A percentile compares a stretch with the other conserved stretches of the same genome.
Conservation (phyloP, 1,140 invertebrate species). For the Drosophila setifemur region DNA sequence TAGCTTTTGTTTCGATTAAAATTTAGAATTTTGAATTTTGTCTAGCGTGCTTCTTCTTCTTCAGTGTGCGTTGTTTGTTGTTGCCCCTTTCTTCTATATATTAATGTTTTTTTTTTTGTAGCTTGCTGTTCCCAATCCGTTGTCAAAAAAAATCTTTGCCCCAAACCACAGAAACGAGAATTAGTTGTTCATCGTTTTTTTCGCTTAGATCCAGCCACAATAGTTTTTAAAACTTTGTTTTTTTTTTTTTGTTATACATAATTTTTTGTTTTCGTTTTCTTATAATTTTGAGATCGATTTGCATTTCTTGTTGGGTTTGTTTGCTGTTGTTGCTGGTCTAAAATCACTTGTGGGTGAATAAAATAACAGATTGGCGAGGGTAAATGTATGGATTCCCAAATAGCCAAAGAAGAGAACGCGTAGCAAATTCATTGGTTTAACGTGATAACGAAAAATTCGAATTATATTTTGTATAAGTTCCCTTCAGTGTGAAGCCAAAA, state of each 20-base stretch:
- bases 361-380: not conserved
- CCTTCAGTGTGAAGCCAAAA: slow-evolving; percentile 6
- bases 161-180: slow-evolving; percentile 3
- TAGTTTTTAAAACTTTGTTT: slow-evolving; percentile 13
- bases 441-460: slow-evolving; percentile 29
- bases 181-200: not conserved
- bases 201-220: slow-evolving; percentile 24
- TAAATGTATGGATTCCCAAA: slow-evolving; percentile 1
- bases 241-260: slow-evolving; percentile 40
- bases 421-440: slow-evolving; percentile 5
- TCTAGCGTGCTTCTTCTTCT: slow-evolving; percentile 58
- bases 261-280: slow-evolving; percentile 53
- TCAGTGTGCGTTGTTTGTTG: slow-evolving; percentile 56
- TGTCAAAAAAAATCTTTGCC: slow-evolving; percentile 35
- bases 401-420: slow-evolving; percentile 32
- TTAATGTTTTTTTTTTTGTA: slow-evolving; percentile 25
- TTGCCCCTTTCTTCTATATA: slow-evolving; percentile 30
- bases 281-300: slow-evolving; percentile 82
- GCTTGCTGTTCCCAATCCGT: slow-evolving; percentile 40
- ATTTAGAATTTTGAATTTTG: slow-evolving; percentile 83
- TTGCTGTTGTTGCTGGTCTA: slow-evolving; percentile 21
- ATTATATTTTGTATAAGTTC: slow-evolving; percentile 1
- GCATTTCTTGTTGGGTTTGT: slow-evolving; percentile 47
- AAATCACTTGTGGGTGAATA: slow-evolving; percentile 29
- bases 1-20: slow-evolving; percentile 56